Evolutionary conservation across 2,797 vertebrate genomes (phyloP).

Genomic region (Euphonia xanthogaster): DNA sequence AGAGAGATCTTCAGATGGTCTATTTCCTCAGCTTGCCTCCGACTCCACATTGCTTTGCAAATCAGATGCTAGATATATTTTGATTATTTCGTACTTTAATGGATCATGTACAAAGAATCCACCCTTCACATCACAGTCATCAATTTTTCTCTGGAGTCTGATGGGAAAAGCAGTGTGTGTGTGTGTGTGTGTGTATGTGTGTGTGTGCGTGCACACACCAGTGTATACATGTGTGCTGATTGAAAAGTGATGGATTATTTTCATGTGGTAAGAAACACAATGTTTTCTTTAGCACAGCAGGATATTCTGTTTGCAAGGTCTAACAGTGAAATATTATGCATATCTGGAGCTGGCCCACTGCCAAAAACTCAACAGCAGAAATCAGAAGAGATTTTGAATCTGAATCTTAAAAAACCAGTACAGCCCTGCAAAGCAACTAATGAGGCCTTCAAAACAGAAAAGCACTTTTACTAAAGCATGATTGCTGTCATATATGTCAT

Average conservation of each 20-base stretch:
- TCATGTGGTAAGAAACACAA: conserved; percentile 96
- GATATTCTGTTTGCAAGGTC: conserved; percentile 97
- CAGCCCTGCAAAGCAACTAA: conserved; percentile 70
- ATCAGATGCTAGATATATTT: conserved; percentile 79
- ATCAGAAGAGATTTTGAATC: conserved; percentile 78
- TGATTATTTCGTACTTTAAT: conserved; percentile 82
- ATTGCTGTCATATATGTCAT: conserved; percentile 63
- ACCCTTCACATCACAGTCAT: conserved; percentile 79
- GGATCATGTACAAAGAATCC: conserved; percentile 82
- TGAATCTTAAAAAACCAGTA: conserved; percentile 72
- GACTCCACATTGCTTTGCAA: conserved; percentile 69
- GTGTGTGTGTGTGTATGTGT: neutral
- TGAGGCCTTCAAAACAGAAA: conserved; percentile 75
- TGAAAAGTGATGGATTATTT: conserved; percentile 96
- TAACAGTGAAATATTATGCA: conserved; percentile 94
- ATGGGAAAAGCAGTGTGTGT: conserved; percentile 89
- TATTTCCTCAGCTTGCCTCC: conserved; percentile 62
- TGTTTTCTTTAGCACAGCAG: conserved; percentile 99
- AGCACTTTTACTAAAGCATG: conserved; percentile 71
- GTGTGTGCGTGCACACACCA: neutral
- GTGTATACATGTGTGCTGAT: conserved; percentile 77
- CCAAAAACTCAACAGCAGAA: conserved; percentile 79
- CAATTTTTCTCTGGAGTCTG: conserved; percentile 82
- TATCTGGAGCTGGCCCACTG: conserved; percentile 88
- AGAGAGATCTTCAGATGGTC: conserved; percentile 47